Evolutionary conservation across 2,113 vertebrate species (phyloP).

Genomic region (Noturus placidus): DNA sequence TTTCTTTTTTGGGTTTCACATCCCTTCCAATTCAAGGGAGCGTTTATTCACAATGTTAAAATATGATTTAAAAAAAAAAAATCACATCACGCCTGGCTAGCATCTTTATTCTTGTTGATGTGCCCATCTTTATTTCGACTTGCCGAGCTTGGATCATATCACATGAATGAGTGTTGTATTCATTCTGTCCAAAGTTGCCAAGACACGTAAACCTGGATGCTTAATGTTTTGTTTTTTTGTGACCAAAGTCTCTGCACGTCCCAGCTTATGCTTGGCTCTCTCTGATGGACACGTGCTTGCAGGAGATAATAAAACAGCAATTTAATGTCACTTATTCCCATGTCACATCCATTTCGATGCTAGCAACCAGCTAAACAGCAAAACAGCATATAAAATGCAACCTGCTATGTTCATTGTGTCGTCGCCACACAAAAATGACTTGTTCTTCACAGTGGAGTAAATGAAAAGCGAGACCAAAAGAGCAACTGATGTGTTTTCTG

Average conservation of each 20-base stretch:
- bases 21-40: neutral
- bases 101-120: neutral
- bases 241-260: neutral
- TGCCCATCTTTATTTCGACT: neutral
- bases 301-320: neutral
- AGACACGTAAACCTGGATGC: neutral
- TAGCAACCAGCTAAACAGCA: neutral
- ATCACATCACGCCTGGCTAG: neutral
- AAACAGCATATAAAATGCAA: neutral
- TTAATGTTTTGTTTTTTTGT: neutral
- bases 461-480: neutral
- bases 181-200: neutral
- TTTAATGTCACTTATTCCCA: neutral
- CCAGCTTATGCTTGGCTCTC: neutral
- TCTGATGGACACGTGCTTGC: neutral
- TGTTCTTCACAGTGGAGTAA: neutral
- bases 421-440: neutral
- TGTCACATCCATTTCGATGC: neutral
- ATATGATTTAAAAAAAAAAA: neutral
- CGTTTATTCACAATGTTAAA: neutral
- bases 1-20: neutral
- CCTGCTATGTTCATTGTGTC: neutral
- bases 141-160: neutral
- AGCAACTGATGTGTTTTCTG: neutral
- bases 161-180: neutral